phyloP scores from a whole-genome alignment of 2,797 vertebrate species.

The Lepilemur ruficaudatus region DNA sequence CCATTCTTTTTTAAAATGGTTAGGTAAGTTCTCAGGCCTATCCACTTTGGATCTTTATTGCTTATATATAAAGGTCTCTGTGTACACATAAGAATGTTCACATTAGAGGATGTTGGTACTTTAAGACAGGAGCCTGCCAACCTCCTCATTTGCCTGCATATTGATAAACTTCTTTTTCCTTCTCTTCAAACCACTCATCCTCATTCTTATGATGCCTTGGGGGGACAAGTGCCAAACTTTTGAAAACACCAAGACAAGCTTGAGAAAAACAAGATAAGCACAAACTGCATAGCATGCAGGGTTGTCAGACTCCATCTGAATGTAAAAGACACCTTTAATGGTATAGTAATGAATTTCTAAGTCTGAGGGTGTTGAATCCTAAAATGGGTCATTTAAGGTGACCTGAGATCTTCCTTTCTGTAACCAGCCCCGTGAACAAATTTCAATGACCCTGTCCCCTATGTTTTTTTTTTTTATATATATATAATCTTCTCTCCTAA shows the following conservation, averaged over 20 bases:
- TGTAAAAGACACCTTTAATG: background rate
- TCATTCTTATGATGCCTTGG: too few relatives aligned
- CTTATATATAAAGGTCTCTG: background rate
- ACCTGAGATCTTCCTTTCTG: background rate
- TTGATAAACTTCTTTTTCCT: too few relatives aligned
- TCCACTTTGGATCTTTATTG: background rate
- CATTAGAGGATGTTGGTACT: too few relatives aligned
- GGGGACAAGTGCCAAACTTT: too few relatives aligned
- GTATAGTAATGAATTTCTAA: background rate
- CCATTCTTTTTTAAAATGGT: background rate
- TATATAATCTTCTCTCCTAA: too few relatives aligned
- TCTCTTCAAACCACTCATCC: too few relatives aligned
- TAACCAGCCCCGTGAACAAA: too few relatives aligned
- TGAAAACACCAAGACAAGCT: background rate
- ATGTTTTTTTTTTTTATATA: too few relatives aligned
- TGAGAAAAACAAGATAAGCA: background rate
- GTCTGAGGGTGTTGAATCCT: background rate
- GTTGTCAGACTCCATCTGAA: background rate
- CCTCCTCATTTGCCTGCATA: too few relatives aligned
- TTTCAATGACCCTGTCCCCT: too few relatives aligned
- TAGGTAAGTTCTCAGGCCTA: background rate
- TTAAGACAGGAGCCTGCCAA: too few relatives aligned
- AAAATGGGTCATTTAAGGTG: background rate
- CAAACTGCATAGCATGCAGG: accelerated
- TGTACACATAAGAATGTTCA: background rate